Evolutionary conservation across 2,113 vertebrate genomes (phyloP), one percentile per base, ranked within the genome.

Genomic region (Orthonyx spaldingii): DNA sequence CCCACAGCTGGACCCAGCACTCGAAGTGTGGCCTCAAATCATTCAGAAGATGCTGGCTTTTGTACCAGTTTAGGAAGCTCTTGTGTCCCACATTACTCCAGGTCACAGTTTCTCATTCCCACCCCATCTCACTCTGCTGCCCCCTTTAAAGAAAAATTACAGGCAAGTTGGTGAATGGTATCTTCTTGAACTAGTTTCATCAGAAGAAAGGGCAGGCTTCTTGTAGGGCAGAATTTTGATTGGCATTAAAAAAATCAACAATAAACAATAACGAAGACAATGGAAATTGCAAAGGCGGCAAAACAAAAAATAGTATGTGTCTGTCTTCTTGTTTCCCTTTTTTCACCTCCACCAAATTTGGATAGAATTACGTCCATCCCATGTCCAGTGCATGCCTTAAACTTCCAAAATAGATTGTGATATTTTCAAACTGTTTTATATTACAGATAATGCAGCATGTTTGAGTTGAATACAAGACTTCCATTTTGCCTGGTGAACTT

Each of bases 1-100:
- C 18, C 24, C 30, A 35, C 6, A 68, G 56, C 13, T 75, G n/a
- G 53, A 75, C 17, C 6, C 30, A 55, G 7, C 10, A 11, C 22
- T 11, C 5, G 1, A 69, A 53, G 18, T 42, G 30, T 23, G 12
- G 32, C 26, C 35, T 49, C 6, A 6, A 47, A 44, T 68, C n/a
- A 19, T 47, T 41, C 16, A 52, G 44, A 13, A 74, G 39, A 66
- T 39, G 15, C 28, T 82, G n/a, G 15, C 28, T 74, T 59, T 81
- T 64, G 24, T 46, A 26, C 10, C 30, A 16, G 15, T 66, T 77
- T 49, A 64, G 50, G 65, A 84, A 63, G 16, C 27, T 87, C 9
- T 22, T 1, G 3, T 11, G 12, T 61, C 28, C 9, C 35, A 27
- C 1, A 0, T 50, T 42, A 33, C 26, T 78, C 21, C 2, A 16